These are phyloP conservation scores for Melipona quadrifasciata DNA, from an alignment of 1,140 invertebrate genomes.

Conservation along the genomic window DNA sequence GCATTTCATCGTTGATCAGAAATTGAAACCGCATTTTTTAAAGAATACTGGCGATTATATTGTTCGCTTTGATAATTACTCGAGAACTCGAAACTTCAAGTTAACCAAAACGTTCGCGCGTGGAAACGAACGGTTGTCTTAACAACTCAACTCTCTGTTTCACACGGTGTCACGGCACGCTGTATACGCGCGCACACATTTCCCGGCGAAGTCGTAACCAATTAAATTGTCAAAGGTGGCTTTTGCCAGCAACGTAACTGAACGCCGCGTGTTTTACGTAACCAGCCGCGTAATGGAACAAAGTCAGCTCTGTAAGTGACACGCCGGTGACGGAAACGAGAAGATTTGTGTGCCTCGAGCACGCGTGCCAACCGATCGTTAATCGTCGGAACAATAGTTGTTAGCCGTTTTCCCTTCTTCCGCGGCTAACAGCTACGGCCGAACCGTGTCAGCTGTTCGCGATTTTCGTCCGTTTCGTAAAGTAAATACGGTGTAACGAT, in stretches of 20 bases:
- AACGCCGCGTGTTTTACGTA: conserved; percentile 28
- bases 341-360: conserved; percentile 6
- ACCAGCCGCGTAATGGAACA: conserved; percentile 7
- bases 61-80: neutral
- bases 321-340: neutral
- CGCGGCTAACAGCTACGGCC: neutral
- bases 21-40: too few species aligned
- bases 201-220: conserved; percentile 24
- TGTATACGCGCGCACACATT: neutral
- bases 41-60: neutral
- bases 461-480: conserved; percentile 31
- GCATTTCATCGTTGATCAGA: too few species aligned
- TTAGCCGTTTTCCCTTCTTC: neutral
- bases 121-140: neutral
- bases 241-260: conserved; percentile 17
- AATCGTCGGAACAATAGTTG: conserved; percentile 25
- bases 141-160: neutral
- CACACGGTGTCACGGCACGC: conserved; percentile 5
- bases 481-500: neutral
- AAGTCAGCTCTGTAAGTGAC: conserved; percentile 26
- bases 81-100: neutral
- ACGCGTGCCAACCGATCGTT: conserved; percentile 36
- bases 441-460: neutral
- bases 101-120: neutral
- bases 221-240: conserved; percentile 45